Evolutionary conservation across 2,797 vertebrate genomes (phyloP).

Genomic region (Triplophysa yarkandensis): DNA sequence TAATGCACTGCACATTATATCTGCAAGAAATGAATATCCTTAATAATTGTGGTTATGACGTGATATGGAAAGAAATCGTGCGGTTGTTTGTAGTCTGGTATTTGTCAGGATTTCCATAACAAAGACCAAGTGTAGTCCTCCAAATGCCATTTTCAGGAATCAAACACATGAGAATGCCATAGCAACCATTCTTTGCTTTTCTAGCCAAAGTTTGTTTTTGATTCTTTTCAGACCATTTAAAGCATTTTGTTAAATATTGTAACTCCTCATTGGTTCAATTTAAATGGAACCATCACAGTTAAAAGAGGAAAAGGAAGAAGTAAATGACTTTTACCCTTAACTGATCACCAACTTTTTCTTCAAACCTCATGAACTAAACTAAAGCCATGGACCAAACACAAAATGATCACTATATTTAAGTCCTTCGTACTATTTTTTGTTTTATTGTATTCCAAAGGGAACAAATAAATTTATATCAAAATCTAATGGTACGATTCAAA

Average conservation of each 20-base stretch:
- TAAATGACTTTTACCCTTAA: not conserved
- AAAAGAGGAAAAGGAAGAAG: not conserved
- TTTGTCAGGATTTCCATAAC: conserved; percentile 67
- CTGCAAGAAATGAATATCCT: conserved; percentile 25
- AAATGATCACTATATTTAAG: too few relatives aligned
- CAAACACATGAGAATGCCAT: not conserved
- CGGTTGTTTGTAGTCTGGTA: conserved; percentile 64
- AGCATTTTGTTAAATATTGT: not conserved
- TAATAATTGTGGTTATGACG: conserved; percentile 57
- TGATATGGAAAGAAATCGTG: not conserved
- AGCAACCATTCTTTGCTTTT: conserved; percentile 6
- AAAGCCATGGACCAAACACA: not conserved
- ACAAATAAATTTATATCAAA: too few relatives aligned
- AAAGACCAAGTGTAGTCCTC: conserved; percentile 64
- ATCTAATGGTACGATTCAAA: not conserved
- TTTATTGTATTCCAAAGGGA: too few relatives aligned
- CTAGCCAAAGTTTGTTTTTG: too few relatives aligned
- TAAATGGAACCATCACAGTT: conserved; percentile 6
- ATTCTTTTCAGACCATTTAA: not conserved
- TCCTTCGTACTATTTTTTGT: too few relatives aligned
- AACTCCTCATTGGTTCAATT: conserved; percentile 18
- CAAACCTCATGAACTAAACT: not conserved
- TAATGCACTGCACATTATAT: too few relatives aligned
- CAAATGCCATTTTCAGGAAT: conserved; percentile 45
- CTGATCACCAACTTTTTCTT: not conserved